Percentiles rank a stretch among this genome's conserved stretches.
Evolutionary conservation across 2,113 vertebrate genomes (phyloP).

Genomic region (Campylomormyrus tamandua): DNA sequence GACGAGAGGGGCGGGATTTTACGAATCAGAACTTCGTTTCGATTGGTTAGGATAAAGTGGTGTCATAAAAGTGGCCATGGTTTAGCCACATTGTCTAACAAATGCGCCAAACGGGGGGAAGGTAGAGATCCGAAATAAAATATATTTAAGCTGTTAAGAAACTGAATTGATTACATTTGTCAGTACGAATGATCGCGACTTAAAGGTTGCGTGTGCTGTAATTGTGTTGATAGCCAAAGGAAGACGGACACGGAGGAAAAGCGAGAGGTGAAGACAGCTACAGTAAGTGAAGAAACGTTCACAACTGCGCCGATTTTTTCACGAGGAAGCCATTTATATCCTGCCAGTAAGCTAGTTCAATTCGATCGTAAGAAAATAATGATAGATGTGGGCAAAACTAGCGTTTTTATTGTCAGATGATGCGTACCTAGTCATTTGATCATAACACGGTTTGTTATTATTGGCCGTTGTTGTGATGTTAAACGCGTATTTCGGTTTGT

Average conservation of each 20-base stretch:
- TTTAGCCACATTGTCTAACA: slow-evolving; percentile 46
- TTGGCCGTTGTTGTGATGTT: neutral
- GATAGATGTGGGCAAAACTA: neutral
- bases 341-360: neutral
- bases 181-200: neutral
- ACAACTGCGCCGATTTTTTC: slow-evolving; percentile 22
- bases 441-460: neutral
- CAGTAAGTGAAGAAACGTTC: slow-evolving; percentile 18
- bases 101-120: slow-evolving; percentile 37
- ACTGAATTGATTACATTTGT: neutral
- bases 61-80: slow-evolving; percentile 34
- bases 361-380: neutral
- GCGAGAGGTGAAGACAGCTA: neutral
- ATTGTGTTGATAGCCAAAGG: neutral
- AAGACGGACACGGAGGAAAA: neutral
- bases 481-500: neutral
- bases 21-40: neutral
- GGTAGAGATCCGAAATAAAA: slow-evolving; percentile 8
- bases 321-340: slow-evolving; percentile 20
- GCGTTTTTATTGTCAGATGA: neutral
- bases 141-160: neutral
- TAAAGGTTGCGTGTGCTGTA: neutral
- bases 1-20: slow-evolving; percentile 31
- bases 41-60: slow-evolving; percentile 28
- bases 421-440: neutral